These are phyloP conservation scores for Fregetta grallaria DNA, from an alignment of 2,113 vertebrate genomes.

Conservation along the genomic window DNA sequence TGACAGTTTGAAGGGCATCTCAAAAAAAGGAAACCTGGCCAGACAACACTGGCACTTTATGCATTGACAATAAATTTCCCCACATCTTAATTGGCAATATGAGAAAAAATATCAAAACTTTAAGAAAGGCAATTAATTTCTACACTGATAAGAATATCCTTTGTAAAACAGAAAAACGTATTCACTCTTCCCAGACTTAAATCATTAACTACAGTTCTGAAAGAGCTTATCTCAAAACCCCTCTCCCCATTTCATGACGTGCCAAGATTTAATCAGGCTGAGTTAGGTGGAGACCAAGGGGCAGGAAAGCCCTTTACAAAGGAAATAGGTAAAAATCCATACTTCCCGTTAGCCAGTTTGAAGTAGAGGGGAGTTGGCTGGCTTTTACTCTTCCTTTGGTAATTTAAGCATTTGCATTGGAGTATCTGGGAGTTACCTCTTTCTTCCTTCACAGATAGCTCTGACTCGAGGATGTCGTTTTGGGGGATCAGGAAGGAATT, in stretches of 20 bases:
- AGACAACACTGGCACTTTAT: background rate
- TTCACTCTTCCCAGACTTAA: background rate
- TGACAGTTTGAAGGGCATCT: slow-evolving; percentile 3
- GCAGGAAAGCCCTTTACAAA: background rate
- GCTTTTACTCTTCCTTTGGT: background rate
- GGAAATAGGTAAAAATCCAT: background rate
- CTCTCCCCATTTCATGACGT: background rate
- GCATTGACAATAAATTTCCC: background rate
- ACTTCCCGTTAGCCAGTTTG: background rate
- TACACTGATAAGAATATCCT: slow-evolving; percentile 36
- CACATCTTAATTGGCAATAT: slow-evolving; percentile 29
- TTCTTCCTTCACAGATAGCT: background rate
- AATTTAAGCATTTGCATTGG: background rate
- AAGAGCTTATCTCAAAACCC: background rate
- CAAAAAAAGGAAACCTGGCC: slow-evolving; percentile 11
- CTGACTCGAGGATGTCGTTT: background rate
- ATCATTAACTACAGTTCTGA: background rate
- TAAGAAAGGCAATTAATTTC: slow-evolving; percentile 46
- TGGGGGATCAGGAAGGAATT: background rate
- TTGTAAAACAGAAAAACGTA: background rate
- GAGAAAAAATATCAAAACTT: slow-evolving; percentile 38
- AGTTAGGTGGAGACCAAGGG: background rate
- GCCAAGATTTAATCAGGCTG: slow-evolving; percentile 1
- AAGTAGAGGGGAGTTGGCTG: background rate
- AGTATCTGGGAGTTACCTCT: background rate